These are phyloP conservation scores for Epistrophella euchroma DNA, from an alignment of 2,888 invertebrate species.

Conservation along the genomic window DNA sequence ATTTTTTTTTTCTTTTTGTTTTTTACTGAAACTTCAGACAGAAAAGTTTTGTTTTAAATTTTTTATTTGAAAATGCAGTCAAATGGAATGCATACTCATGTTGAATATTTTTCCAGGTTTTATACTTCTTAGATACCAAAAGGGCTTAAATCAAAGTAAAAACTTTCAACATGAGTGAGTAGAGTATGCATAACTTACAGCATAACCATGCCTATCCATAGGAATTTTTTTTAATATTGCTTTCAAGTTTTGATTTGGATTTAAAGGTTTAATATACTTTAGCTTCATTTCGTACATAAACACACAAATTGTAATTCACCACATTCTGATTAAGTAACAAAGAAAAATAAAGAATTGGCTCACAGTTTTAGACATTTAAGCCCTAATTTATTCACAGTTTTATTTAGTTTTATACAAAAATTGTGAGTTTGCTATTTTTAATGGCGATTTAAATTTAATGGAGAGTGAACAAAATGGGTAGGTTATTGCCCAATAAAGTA, in stretches of 20 bases:
- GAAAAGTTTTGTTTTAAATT: conserved; percentile 33
- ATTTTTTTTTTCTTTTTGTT: conserved; percentile 1
- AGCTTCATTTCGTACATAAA: not conserved
- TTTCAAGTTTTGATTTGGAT: not conserved
- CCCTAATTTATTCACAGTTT: too few relatives aligned
- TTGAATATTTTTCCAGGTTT: conserved; percentile 9
- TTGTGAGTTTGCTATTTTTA: too few relatives aligned
- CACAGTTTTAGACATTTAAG: too few relatives aligned
- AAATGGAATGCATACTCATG: conserved; percentile 39
- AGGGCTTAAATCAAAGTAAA: conserved; percentile 5
- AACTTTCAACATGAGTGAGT: conserved; percentile 20
- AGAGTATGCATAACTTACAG: not conserved
- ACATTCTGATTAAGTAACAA: too few relatives aligned
- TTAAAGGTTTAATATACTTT: not conserved
- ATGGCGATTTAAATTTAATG: too few relatives aligned
- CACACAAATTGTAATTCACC: too few relatives aligned
- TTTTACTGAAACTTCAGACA: conserved; percentile 10
- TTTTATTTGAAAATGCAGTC: conserved; percentile 30
- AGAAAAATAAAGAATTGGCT: too few relatives aligned
- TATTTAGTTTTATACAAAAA: too few relatives aligned
- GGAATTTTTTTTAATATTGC: not conserved
- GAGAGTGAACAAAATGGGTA: too few relatives aligned
- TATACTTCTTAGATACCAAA: conserved; percentile 14
- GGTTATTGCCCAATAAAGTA: too few relatives aligned
- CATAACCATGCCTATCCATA: not conserved